These are phyloP conservation scores for Anadara kagoshimensis DNA, from an alignment of 1,140 invertebrate genomes.

Conservation along the genomic window DNA sequence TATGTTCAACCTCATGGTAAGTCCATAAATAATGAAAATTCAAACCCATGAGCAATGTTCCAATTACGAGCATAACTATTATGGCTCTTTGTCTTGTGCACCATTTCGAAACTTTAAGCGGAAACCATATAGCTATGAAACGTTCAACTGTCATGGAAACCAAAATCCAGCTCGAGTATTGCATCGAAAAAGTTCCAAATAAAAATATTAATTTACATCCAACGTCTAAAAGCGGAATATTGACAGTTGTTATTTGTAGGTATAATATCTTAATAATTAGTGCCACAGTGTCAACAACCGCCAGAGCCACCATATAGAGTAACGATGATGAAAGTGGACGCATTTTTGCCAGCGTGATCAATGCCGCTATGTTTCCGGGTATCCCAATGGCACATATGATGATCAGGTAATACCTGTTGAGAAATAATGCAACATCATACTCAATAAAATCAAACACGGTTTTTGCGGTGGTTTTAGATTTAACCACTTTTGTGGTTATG, in stretches of 20 bases:
- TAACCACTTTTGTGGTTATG: too few relatives aligned
- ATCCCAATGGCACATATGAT: conserved; percentile 55
- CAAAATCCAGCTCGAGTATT: conserved; percentile 63
- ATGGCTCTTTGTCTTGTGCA: conserved; percentile 38
- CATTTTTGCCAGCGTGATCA: conserved; percentile 55
- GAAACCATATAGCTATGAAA: conserved; percentile 64
- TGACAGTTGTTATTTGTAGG: conserved; percentile 38
- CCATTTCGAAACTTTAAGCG: conserved; percentile 52
- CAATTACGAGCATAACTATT: conserved; percentile 36
- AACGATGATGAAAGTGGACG: conserved; percentile 51
- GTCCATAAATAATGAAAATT: conserved; percentile 48
- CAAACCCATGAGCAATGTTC: conserved; percentile 36
- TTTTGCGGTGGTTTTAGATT: too few relatives aligned
- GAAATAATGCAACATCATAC: conserved; percentile 35
- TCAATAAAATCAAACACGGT: too few relatives aligned
- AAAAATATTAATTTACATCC: conserved; percentile 52
- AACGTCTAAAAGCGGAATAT: conserved; percentile 38
- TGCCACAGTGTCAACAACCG: conserved; percentile 48
- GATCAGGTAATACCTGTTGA: conserved; percentile 61
- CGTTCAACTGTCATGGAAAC: conserved; percentile 64
- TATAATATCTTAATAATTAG: conserved; percentile 50
- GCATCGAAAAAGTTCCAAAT: conserved; percentile 50
- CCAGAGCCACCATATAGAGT: conserved; percentile 53
- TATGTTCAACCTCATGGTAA: conserved; percentile 24
- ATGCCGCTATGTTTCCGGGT: conserved; percentile 54